Conservation (phyloP, 2,113 vertebrate genomes). For the Carassius carassius region DNA sequence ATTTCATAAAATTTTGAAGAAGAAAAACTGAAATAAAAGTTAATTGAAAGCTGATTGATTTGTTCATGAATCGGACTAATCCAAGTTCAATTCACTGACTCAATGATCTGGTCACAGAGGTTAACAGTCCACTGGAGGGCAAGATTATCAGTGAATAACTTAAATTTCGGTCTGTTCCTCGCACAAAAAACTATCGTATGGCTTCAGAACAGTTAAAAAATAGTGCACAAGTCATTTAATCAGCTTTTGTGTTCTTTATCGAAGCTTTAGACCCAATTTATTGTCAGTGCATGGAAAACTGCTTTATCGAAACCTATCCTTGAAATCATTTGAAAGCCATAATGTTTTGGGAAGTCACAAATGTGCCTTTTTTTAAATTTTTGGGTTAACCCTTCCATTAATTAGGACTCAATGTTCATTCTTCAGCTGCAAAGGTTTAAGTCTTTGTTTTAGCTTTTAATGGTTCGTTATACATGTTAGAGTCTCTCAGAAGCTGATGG, state of each 20-base stretch:
- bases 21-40: background rate
- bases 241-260: background rate
- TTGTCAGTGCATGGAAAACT: constrained; percentile 3
- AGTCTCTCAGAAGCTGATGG: constrained; percentile 20
- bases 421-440: too few relatives aligned
- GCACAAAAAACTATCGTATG: background rate
- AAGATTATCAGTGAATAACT: constrained; percentile 37
- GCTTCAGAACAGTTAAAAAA: background rate
- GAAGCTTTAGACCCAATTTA: background rate
- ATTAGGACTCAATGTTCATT: background rate
- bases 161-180: constrained; percentile 13
- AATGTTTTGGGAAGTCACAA: background rate
- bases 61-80: constrained; percentile 20
- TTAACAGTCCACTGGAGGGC: constrained; percentile 31
- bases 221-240: background rate
- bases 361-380: background rate
- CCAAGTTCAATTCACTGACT: constrained; percentile 21
- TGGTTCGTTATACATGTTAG: background rate
- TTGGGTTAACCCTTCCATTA: background rate
- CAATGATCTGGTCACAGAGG: constrained; percentile 17
- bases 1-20: background rate
- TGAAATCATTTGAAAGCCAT: background rate
- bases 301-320: background rate
- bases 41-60: background rate
- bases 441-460: background rate